These are phyloP conservation scores for Cyanoderma ruficeps DNA, from an alignment of 2,113 vertebrate genomes.

Conservation along the genomic window DNA sequence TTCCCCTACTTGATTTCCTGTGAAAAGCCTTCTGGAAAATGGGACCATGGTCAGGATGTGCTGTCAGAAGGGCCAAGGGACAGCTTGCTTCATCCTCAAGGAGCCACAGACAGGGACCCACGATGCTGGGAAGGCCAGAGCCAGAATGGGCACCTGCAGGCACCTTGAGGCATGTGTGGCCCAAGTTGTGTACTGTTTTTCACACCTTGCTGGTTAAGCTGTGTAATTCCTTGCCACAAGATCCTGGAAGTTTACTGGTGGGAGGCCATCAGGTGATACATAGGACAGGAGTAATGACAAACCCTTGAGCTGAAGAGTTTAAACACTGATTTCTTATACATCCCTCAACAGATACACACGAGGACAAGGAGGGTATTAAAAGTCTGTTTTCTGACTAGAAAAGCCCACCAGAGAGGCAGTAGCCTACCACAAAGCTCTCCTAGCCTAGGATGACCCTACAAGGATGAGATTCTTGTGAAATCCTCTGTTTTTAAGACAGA, in stretches of 20 bases:
- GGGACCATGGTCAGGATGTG: background rate
- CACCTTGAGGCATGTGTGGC: fast-evolving
- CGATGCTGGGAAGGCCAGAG: fast-evolving
- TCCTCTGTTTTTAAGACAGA: background rate
- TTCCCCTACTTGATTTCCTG: background rate
- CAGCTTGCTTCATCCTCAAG: background rate
- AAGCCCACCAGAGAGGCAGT: background rate
- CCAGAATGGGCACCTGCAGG: background rate
- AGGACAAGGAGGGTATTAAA: background rate
- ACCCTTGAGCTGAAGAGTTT: background rate
- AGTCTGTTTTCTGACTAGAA: background rate
- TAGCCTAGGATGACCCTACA: background rate
- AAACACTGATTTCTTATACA: background rate
- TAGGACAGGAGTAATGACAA: background rate
- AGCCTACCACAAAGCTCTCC: background rate
- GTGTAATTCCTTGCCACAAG: background rate
- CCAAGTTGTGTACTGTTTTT: background rate
- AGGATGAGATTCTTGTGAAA: background rate
- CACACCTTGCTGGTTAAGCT: background rate
- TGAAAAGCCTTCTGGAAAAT: background rate
- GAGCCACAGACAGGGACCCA: background rate
- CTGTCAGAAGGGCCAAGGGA: background rate
- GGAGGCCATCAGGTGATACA: background rate
- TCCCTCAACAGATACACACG: background rate
- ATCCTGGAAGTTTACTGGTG: background rate